phyloP scores from a whole-genome alignment of 2,797 vertebrate species.

The Anolis apletophallus region DNA sequence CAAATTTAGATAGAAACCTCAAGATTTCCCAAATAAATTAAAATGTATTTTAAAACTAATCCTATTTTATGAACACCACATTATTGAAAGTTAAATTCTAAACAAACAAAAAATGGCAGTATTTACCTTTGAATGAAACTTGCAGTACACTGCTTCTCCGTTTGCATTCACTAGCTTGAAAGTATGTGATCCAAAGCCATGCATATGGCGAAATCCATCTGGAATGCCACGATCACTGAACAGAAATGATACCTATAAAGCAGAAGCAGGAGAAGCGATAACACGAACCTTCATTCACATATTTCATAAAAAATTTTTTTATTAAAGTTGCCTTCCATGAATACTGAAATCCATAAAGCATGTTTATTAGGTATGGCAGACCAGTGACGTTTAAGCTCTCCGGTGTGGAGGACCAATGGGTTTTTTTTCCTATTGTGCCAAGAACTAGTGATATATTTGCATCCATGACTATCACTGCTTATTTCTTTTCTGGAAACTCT shows the following conservation, averaged over 20 bases:
- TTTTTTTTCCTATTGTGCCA: no score
- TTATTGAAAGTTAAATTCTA: neutral
- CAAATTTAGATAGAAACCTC: no score
- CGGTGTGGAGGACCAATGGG: no score
- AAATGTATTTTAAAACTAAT: neutral
- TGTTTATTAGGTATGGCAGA: neutral
- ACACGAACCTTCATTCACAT: neutral
- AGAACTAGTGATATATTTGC: no score
- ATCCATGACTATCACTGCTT: no score
- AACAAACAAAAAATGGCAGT: conserved; percentile 34
- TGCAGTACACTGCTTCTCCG: conserved; percentile 89
- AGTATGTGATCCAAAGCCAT: conserved; percentile 95
- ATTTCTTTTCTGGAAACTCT: no score
- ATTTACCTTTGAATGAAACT: conserved; percentile 94
- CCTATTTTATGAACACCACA: neutral
- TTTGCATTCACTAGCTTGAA: conserved; percentile 91
- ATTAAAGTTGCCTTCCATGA: neutral
- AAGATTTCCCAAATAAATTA: neutral
- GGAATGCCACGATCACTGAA: conserved; percentile 97
- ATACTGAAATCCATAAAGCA: neutral
- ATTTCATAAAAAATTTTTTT: neutral
- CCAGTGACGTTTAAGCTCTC: no score
- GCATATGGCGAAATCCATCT: conserved; percentile 92
- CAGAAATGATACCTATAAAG: conserved; percentile 88
- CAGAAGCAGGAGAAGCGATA: neutral